Conservation (phyloP, 1,140 invertebrate genomes). For the Brachystomella parvula region DNA sequence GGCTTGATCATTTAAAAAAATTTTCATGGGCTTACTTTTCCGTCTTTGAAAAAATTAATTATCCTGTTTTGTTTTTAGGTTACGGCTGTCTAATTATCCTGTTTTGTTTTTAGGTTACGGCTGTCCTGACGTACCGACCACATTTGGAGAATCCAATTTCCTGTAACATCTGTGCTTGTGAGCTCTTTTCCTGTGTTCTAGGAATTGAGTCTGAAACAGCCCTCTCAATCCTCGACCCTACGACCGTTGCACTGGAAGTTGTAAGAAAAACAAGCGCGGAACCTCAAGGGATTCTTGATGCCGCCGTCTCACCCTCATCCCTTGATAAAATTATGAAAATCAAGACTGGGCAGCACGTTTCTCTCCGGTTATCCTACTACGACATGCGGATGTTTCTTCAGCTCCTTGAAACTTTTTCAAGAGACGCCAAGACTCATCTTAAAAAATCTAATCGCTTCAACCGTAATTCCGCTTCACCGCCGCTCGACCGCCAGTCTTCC, state of each 20-base stretch:
- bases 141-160: constrained; percentile 66
- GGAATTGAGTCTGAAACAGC: constrained; percentile 88
- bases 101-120: constrained; percentile 69
- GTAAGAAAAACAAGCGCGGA: constrained; percentile 38
- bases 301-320: constrained; percentile 36
- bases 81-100: too few species aligned
- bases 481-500: too few species aligned
- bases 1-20: too few species aligned
- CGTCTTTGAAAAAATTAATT: too few species aligned
- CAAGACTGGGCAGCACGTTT: constrained; percentile 61
- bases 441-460: constrained; percentile 12
- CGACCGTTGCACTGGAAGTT: constrained; percentile 64
- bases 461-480: background rate
- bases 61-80: too few species aligned
- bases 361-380: constrained; percentile 81
- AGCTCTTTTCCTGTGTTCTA: constrained; percentile 87
- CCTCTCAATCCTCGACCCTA: constrained; percentile 90
- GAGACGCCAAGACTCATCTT: constrained; percentile 48
- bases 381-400: constrained; percentile 85
- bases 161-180: constrained; percentile 79
- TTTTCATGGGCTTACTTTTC: too few species aligned
- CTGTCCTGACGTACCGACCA: constrained; percentile 71
- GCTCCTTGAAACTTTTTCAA: constrained; percentile 77
- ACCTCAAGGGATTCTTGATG: constrained; percentile 45
- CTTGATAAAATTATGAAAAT: constrained; percentile 38